Percentiles rank a stretch among this genome's conserved stretches.
These are phyloP conservation scores for Desmophyllum pertusum DNA, from an alignment of 92 coral and sea anemone genomes.

Conservation along the genomic window DNA sequence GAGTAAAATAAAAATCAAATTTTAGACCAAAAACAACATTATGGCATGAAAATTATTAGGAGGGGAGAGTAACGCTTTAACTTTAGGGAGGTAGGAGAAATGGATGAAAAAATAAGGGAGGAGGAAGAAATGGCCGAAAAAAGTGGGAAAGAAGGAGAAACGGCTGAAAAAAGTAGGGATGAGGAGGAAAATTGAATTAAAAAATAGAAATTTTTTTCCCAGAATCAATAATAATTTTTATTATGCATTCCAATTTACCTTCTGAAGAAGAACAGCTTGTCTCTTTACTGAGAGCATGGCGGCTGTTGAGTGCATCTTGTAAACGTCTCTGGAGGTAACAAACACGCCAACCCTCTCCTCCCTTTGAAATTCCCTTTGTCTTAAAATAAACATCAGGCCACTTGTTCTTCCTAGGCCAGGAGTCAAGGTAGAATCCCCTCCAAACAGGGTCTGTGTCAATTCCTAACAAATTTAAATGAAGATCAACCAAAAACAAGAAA, in stretches of 20 bases:
- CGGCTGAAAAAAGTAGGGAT: too few relatives aligned
- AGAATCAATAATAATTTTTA: background rate
- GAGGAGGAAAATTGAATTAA: too few relatives aligned
- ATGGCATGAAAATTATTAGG: too few relatives aligned
- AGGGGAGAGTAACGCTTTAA: too few relatives aligned
- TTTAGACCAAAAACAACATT: too few relatives aligned
- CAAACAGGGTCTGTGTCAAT: conserved; percentile 27
- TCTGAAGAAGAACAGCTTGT: background rate
- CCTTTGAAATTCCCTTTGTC: conserved; percentile 11
- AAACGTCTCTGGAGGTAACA: conserved; percentile 36
- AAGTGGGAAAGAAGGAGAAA: too few relatives aligned
- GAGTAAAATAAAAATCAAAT: too few relatives aligned
- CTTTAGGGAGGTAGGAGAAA: too few relatives aligned
- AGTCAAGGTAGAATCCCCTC: conserved; percentile 7
- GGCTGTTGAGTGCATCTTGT: conserved; percentile 31
- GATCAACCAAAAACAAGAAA: background rate
- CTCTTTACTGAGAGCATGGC: background rate
- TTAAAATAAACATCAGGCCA: conserved; percentile 36
- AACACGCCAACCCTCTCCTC: conserved; percentile 18
- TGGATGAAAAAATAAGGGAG: too few relatives aligned
- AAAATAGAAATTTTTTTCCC: too few relatives aligned
- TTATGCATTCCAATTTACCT: background rate
- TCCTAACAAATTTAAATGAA: background rate
- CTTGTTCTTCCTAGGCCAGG: conserved; percentile 34
- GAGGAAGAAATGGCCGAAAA: too few relatives aligned